Evolutionary conservation across 2,113 vertebrate species (phyloP), one percentile per base, ranked within the genome.

Genomic region (Sigmodon hispidus): DNA sequence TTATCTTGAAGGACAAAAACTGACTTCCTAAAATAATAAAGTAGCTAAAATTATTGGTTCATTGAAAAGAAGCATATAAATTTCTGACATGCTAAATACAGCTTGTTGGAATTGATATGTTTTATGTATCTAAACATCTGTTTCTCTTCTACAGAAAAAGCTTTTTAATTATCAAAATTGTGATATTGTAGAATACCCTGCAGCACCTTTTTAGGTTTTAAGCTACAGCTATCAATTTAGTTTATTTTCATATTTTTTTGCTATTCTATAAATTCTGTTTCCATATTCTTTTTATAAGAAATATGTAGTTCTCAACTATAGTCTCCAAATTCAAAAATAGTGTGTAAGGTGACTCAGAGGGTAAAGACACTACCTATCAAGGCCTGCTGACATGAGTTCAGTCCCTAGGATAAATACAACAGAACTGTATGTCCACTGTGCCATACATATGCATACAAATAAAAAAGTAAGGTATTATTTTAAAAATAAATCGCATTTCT

Each of bases 51-150:
- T 94, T 76, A 50, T 29, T 69, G 83, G 59, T 61, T 77, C 77
- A 6, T 90, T 94, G 81, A 57, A 90, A 87, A 96, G 21, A 96
- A 89, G 59, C 45, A 13, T 13, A 87, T 11, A 45, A 4, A 90
- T 61, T 93, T 22, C 24, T 22, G 24, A 90, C 87, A 75, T 67
- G 22, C 63, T 80, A 65, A 0, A 83, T 36, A 65, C 21, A 36
- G 45, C n/a, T 65, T 94, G 7, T 70, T 83, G 87, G 73, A 93
- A 52, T 13, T 77, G 16, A 45, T 70, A 34, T 21, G 4, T 77
- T 94, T 93, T 75, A 59, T 59, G 22, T 59, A 22, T 81, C 22
- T 91, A 86, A 76, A 92, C 5, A 93, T 65, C 12, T 89, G 12
- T 75, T 7, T 93, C 26, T 85, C 13, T 45, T 86, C n/a, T 59